Percentiles rank a stretch among this genome's conserved stretches.
Evolutionary conservation across 2,113 vertebrate species (phyloP).

Genomic region (Glareola pratincola): DNA sequence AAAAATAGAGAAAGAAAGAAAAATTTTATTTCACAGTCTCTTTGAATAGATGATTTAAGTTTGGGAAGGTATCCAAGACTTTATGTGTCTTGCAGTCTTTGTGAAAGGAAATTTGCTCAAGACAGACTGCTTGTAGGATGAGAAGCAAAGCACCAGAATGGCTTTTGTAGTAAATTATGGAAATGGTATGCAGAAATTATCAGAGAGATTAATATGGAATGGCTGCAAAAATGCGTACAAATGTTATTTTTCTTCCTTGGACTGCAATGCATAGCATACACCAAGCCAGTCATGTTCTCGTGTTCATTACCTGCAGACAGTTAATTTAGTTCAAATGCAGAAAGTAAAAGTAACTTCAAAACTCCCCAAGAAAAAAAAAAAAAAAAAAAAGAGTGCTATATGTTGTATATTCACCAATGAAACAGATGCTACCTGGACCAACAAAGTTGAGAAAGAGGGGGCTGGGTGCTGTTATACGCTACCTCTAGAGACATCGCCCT

Average conservation of each 20-base stretch:
- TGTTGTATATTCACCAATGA: background rate
- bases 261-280: background rate
- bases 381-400: background rate
- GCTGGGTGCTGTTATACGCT: background rate
- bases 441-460: background rate
- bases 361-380: background rate
- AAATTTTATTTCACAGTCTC: conserved; percentile 19
- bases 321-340: background rate
- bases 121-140: background rate
- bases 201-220: background rate
- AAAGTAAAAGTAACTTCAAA: background rate
- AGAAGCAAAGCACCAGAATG: background rate
- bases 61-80: background rate
- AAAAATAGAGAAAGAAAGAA: background rate
- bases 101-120: background rate
- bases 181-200: background rate
- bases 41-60: background rate
- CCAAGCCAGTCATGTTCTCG: background rate
- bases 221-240: background rate
- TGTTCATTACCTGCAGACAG: background rate
- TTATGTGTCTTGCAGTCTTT: background rate
- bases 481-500: background rate
- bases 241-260: background rate
- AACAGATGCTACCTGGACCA: background rate
- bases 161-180: background rate